These are phyloP conservation scores for Florisuga fusca DNA, from an alignment of 2,797 vertebrate genomes.

Conservation along the genomic window DNA sequence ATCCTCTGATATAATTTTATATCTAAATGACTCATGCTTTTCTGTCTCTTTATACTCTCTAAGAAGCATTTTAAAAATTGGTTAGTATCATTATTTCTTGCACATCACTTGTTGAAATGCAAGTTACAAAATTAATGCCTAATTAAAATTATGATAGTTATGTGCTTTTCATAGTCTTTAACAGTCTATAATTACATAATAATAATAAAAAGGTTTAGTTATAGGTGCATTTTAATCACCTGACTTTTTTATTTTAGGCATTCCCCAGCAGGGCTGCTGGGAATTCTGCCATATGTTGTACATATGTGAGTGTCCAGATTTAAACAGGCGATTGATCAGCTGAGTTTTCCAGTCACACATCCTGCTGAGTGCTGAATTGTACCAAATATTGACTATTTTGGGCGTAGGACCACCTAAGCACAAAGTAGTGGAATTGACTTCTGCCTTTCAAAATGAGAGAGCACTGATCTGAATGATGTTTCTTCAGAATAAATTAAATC, in stretches of 20 bases:
- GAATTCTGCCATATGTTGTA: conserved; percentile 22
- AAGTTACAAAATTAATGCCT: conserved; percentile 23
- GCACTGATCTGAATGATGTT: not conserved
- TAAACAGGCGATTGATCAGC: conserved; percentile 9
- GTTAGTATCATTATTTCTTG: conserved; percentile 21
- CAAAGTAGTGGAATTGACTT: not conserved
- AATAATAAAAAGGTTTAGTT: not conserved
- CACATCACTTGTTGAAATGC: conserved; percentile 19
- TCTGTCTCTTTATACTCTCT: not conserved
- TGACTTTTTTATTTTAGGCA: conserved; percentile 30
- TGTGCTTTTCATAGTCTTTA: not conserved
- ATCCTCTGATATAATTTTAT: not conserved
- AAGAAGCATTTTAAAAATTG: not conserved
- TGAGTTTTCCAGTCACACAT: not conserved
- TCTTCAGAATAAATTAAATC: not conserved
- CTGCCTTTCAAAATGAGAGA: not conserved
- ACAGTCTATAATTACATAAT: conserved; percentile 2
- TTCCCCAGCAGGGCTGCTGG: not conserved
- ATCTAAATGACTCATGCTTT: not conserved
- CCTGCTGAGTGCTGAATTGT: conserved; percentile 30
- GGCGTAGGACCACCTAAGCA: not conserved
- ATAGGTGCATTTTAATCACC: conserved; percentile 6
- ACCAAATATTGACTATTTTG: not conserved
- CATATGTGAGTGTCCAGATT: not conserved
- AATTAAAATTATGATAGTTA: conserved; percentile 31